Conservation (phyloP, 2,113 vertebrate genomes). For the Perccottus glenii region DNA sequence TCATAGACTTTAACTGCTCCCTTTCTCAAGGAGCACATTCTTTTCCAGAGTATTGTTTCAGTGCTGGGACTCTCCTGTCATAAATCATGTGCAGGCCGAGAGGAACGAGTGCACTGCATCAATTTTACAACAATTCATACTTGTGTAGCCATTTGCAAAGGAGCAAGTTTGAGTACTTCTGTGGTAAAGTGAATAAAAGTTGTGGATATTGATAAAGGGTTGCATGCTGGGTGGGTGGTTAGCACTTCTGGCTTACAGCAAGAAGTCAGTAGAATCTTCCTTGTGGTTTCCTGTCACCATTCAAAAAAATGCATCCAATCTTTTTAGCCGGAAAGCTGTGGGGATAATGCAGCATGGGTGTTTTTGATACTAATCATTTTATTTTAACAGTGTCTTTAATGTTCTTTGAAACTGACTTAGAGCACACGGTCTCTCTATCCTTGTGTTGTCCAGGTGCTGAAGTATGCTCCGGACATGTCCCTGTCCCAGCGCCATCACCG, state of each 20-base stretch:
- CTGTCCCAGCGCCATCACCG: constrained; percentile 72
- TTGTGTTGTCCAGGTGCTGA: constrained; percentile 85
- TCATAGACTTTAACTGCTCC: constrained; percentile 14
- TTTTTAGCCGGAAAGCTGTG: too few relatives aligned
- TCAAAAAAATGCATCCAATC: too few relatives aligned
- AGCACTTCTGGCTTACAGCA: neutral
- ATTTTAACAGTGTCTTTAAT: too few relatives aligned
- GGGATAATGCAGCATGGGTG: too few relatives aligned
- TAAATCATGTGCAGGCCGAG: constrained; percentile 44
- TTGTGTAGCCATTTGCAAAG: constrained; percentile 17
- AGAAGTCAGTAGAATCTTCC: neutral
- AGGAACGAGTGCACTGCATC: constrained; percentile 34
- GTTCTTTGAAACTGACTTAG: too few relatives aligned
- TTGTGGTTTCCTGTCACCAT: neutral
- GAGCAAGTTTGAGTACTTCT: neutral
- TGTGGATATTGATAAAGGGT: neutral
- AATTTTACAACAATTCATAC: constrained; percentile 42
- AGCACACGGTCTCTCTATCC: constrained; percentile 1
- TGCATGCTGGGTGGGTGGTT: neutral
- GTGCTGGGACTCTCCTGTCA: constrained; percentile 31
- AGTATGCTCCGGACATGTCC: constrained; percentile 84
- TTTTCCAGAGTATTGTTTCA: constrained; percentile 50
- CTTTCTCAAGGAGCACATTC: constrained; percentile 28
- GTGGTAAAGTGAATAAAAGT: constrained; percentile 6
- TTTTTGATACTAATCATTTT: too few relatives aligned